A percentile compares a stretch with the other conserved stretches of the same genome.
These are phyloP conservation scores for Trissonchulus sp. DNA, from an alignment of 2,888 invertebrate genomes.

Conservation along the genomic window DNA sequence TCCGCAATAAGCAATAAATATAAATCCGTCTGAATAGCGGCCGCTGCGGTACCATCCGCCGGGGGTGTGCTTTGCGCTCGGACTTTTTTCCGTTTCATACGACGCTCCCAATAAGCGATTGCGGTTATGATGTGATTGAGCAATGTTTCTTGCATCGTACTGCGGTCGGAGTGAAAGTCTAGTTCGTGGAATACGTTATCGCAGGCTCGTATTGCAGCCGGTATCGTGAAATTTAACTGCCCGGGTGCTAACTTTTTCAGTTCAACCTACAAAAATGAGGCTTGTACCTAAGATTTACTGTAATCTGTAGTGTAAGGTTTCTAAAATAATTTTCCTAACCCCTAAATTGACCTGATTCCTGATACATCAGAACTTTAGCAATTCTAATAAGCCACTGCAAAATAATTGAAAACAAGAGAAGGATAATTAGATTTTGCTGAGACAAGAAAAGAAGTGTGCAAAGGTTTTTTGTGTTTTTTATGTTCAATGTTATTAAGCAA, in stretches of 20 bases:
- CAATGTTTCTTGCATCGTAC: neutral
- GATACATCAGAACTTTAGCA: no score
- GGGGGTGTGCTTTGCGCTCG: neutral
- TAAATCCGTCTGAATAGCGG: neutral
- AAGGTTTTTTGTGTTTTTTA: no score
- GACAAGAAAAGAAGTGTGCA: no score
- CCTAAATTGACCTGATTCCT: no score
- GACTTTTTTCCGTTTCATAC: neutral
- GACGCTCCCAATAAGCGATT: neutral
- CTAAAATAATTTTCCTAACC: no score
- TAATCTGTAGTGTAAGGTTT: no score
- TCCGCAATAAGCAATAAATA: neutral
- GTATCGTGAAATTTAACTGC: slow-evolving; percentile 22
- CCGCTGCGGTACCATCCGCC: neutral
- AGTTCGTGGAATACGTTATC: slow-evolving; percentile 9
- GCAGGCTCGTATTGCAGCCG: slow-evolving; percentile 14
- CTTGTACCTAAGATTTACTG: no score
- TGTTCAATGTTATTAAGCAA: no score
- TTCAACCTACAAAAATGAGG: slow-evolving; percentile 1
- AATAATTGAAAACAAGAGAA: no score
- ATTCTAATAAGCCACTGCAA: no score
- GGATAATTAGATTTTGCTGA: no score
- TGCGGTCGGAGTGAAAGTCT: neutral
- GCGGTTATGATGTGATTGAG: neutral
- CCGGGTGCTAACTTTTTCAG: neutral